Evolutionary conservation across 1,140 invertebrate species (phyloP), one percentile per base, ranked within the genome.

Genomic region (Tetramorium parvispinum): DNA sequence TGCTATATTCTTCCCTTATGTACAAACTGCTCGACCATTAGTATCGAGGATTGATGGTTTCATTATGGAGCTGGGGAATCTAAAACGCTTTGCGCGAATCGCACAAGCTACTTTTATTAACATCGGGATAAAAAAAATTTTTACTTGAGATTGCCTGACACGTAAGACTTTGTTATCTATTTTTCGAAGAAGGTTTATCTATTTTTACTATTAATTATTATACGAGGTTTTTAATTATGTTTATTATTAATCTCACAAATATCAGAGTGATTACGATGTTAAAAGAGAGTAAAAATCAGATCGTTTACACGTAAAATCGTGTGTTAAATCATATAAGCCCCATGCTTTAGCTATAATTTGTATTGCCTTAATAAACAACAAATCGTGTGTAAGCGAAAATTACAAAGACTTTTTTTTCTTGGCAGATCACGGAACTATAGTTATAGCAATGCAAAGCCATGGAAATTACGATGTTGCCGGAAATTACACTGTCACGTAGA

Each of bases 401-500:
- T 66, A 66, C 32, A n/a, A 79, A 79, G 27, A 77, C 10, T 37
- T 18, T 46, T 18, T 46, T 11, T 46, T 27, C 13, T 4, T 18
- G 18, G 75, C 16, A 16, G 75, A 63, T 78, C 49, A 79, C 32
- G 68, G 8, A 32, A 40, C 13, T 78, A 49, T 2, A 51, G 43
- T 27, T 68, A 68, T 24, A 13, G n/a, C n/a, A 13, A 68, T 32
- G 27, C 32, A 51, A 79, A 68, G 46, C 46, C 32, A 40, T 79
- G 32, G 77, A 16, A 79, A 79, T 79, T 79, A 79, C 43, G 57
- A 79, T 79, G 27, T 59, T 66, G 43, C 24, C 24, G 76, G 59
- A 79, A 79, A 79, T 79, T 79, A 79, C 59, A 51, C 61, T 79
- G 61, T 79, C 77, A 79, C 46, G 61, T 79, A 68, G 13, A 79